Base-by-base conservation (phyloP, 64 coral and sea anemone species). In the Platygyra sinensis region DNA sequence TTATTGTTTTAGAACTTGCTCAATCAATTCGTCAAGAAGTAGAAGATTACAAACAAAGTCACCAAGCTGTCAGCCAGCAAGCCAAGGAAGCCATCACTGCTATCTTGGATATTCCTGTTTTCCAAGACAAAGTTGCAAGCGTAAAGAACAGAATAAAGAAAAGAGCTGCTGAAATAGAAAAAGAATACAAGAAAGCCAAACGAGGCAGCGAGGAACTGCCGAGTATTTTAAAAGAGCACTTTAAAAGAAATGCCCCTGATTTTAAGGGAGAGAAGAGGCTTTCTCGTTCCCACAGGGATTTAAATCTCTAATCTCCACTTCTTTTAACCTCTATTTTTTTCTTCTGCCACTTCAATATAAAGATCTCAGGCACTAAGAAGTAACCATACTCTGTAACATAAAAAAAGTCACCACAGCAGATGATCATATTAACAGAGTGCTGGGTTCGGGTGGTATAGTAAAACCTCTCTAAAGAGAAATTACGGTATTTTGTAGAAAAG, bases 81-180 rank as follows among this genome's bases (percentile, higher is more conserved):
- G 97, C 94, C 19, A 82, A 90, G 49, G 94, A 99, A 32, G 97
- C 97, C 19, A 88, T 96, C 32, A 82, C 95, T 36, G 94, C 94
- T 22, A 83, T 99, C 24, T 84, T 93, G n/a, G 97, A 99, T 49
- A 86, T 99, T 67, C 97, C 97, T 30, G 74, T 99, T 57, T 87
- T 90, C n/a, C 80, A 90, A 17, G 73, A 86, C 61, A 92, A 91
- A 60, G 94, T 86, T 39, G 72, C 90, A 36, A 90, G 93, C 46
- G 62, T 94, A 42, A 99, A 99, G 62, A 91, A 72, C 60, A 86
- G 90, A 73, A 87, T 99, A n/a, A 93, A 79, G 82, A 99, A 99
- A 80, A 86, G 97, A 60, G 89, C 93, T 24, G 90, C 89, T 49
- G 97, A 96, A 64, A 83, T 92, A 5, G 88, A 78, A 52, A 89